Base-by-base conservation (phyloP, 2,888 invertebrate genomes). In the Eupithecia inturbata region DNA sequence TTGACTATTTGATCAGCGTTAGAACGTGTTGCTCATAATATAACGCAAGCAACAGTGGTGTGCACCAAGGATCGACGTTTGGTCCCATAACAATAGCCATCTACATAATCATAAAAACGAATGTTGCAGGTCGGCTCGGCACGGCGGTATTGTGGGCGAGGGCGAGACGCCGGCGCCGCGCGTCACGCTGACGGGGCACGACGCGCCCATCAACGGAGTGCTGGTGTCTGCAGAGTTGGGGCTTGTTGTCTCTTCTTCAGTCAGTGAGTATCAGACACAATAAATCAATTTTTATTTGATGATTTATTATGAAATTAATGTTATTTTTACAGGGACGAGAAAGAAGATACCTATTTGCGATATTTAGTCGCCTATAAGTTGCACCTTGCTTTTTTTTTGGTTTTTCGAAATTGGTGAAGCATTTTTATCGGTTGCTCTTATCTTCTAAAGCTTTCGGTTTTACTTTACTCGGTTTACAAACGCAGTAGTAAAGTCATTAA, bases 161-260 rank as follows among this genome's bases (percentile, higher is more conserved):
- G 98, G 98, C 26, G 99, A 99, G 85, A 95, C 97, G 71, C 99
- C 99, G 0, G 98, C 99, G 41, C 99, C 99, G 5, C 96, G 99
- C 81, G 99, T 99, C 12, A 98, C 99, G 6, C 95, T 99, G 31
- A 99, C 99, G 0, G 99, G 99, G 0, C 99, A 99, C 93, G 99
- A 99, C 90, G 98, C 99, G 84, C 97, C 99, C 74, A 98, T 99
- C 82, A 97, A 98, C 71, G 98, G 98, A 82, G 98, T 99, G 79
- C 98, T 99, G 68, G 99, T 99, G 77, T 99, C 99, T 22, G 99
- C 99, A 0, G 99, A 99, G 91, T 96, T 99, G 66, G 99, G 99
- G 31, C 95, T 99, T 45, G 99, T 99, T 72, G 97, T 99, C 79
- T 99, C 99, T 68, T 99, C 98, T 68, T 99, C 99, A 12, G 72